phyloP scores from a whole-genome alignment of 2,797 vertebrate genomes.

The Pseudochaenichthys georgianus region DNA sequence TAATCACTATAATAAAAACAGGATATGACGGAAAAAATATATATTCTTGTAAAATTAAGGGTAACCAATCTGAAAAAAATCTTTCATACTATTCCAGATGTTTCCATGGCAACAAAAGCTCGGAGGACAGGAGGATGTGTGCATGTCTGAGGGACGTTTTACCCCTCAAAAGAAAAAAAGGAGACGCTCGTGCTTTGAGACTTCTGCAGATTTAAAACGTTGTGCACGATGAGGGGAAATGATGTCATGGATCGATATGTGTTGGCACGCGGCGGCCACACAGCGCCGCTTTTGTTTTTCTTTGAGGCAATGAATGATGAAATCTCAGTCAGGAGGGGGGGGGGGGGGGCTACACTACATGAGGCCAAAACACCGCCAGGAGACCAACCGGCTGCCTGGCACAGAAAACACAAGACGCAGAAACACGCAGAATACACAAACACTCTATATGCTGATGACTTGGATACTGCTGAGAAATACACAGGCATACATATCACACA shows the following conservation, averaged over 20 bases:
- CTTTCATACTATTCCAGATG: background rate
- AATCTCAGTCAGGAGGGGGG: conserved; percentile 29
- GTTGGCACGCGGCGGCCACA: conserved; percentile 33
- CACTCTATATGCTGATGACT: conserved; percentile 71
- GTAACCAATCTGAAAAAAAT: background rate
- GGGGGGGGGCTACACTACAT: conserved; percentile 21
- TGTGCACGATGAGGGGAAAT: conserved; percentile 42
- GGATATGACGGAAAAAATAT: background rate
- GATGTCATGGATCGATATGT: conserved; percentile 46
- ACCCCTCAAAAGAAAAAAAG: conserved; percentile 36
- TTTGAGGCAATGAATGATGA: conserved; percentile 57
- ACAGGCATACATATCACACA: background rate
- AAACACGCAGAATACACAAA: conserved; percentile 60
- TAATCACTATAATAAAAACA: background rate
- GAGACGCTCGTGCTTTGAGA: conserved; percentile 35
- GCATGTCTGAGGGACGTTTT: conserved; percentile 56
- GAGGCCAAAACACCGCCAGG: conserved; percentile 36
- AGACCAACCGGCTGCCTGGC: conserved; percentile 52
- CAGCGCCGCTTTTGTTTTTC: conserved; percentile 43
- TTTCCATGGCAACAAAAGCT: conserved; percentile 43
- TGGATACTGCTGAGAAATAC: conserved; percentile 59
- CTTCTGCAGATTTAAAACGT: conserved; percentile 30
- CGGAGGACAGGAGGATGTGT: conserved; percentile 61
- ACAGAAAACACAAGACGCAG: conserved; percentile 42
- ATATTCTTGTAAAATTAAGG: background rate